These are phyloP conservation scores for Gymnodraco acuticeps DNA, from an alignment of 2,797 vertebrate species.

Conservation along the genomic window DNA sequence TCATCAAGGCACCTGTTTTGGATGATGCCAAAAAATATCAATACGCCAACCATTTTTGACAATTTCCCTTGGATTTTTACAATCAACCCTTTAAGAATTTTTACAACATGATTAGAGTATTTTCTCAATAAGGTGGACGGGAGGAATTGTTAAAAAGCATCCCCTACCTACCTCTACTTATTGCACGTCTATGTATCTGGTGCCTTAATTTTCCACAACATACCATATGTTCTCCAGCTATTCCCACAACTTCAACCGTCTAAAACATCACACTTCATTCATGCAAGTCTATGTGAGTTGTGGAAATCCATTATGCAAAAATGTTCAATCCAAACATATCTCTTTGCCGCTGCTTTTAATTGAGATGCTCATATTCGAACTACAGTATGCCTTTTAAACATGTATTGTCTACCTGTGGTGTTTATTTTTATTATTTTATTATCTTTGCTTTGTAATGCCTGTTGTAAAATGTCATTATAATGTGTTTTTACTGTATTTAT, in stretches of 20 bases:
- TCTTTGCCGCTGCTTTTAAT: too few species aligned
- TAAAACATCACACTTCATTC: conserved; percentile 24
- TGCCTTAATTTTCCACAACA: background rate
- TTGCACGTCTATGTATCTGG: conserved; percentile 2
- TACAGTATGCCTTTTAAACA: too few species aligned
- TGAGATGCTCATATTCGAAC: too few species aligned
- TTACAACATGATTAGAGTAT: conserved; percentile 39
- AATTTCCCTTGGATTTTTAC: conserved; percentile 5
- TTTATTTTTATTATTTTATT: too few species aligned
- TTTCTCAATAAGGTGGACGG: conserved; percentile 17
- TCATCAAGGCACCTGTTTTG: conserved; percentile 33
- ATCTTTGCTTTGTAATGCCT: too few species aligned
- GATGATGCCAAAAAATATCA: conserved; percentile 28
- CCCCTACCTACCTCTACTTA: background rate
- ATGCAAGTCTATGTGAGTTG: conserved; percentile 21
- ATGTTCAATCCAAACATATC: conserved; percentile 33
- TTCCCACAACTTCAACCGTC: conserved; percentile 25
- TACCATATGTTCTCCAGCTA: conserved; percentile 1
- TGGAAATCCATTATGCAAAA: conserved; percentile 58
- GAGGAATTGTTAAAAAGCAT: conserved; percentile 8
- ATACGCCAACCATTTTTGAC: conserved; percentile 5
- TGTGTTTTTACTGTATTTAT: too few species aligned
- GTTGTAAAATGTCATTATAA: too few species aligned
- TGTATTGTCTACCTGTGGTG: too few species aligned
- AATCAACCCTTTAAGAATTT: conserved; percentile 17